A percentile compares a stretch with the other conserved stretches of the same genome.
Conservation (phyloP, 2,797 vertebrate species). For the Petrocephalus schoutedeni region DNA sequence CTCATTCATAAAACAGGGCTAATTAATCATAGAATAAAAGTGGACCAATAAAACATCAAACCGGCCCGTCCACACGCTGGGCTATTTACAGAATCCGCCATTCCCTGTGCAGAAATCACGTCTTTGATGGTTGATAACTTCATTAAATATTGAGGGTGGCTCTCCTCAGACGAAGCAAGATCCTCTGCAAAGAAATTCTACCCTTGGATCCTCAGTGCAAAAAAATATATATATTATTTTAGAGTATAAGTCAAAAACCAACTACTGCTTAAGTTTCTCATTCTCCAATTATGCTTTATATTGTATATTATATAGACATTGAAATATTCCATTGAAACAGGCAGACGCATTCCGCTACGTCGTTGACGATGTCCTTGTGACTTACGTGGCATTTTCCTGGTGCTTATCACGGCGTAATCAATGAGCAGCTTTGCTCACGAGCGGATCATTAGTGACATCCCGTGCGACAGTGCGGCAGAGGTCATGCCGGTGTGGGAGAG, state of each 20-base stretch:
- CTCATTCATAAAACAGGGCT: conserved; percentile 14
- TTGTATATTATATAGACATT: not conserved
- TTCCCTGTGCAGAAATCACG: not conserved
- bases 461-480: not conserved
- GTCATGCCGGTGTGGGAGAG: not conserved
- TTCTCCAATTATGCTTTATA: not conserved
- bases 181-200: not conserved
- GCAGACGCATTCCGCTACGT: not conserved
- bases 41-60: not conserved
- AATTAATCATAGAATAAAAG: conserved; percentile 15
- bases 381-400: not conserved
- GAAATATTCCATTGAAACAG: not conserved
- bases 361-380: not conserved
- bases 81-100: not conserved
- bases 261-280: not conserved
- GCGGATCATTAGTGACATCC: not conserved
- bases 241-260: not conserved
- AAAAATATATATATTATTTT: not conserved
- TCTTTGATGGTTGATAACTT: conserved; percentile 20
- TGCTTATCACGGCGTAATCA: not conserved
- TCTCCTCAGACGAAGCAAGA: not conserved
- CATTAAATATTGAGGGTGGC: conserved; percentile 21
- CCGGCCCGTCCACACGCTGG: not conserved
- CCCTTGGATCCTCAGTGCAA: not conserved
- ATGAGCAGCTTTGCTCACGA: not conserved